These are phyloP conservation scores for Rhizomys pruinosus DNA, from an alignment of 2,113 vertebrate species.

Conservation along the genomic window DNA sequence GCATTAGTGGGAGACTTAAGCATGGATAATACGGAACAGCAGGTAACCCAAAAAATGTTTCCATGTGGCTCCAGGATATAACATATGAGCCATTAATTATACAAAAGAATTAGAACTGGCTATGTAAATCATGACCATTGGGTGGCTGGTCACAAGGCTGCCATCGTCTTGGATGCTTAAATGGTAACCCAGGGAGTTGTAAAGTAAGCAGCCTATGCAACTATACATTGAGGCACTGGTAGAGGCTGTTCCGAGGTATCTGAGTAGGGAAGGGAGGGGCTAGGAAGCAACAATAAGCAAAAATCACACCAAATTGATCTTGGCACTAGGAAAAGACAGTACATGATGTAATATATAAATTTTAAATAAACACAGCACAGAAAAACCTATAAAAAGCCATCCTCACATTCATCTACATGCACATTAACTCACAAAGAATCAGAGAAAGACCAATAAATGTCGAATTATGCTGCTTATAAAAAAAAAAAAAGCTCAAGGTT, in stretches of 20 bases:
- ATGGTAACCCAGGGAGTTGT: background rate
- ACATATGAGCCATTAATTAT: slow-evolving; percentile 50
- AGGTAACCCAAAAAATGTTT: slow-evolving; percentile 59
- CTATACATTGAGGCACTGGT: background rate
- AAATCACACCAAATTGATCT: background rate
- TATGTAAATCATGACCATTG: slow-evolving; percentile 39
- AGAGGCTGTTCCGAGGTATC: background rate
- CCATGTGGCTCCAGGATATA: slow-evolving; percentile 60
- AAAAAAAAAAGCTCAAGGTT: background rate
- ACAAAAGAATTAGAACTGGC: slow-evolving; percentile 56
- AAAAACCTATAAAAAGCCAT: background rate
- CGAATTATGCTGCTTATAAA: background rate
- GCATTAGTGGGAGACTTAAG: slow-evolving; percentile 38
- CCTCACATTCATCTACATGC: background rate
- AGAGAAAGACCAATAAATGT: background rate
- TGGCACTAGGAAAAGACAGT: background rate
- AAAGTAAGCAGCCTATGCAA: background rate
- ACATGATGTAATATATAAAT: background rate
- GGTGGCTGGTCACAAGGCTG: background rate
- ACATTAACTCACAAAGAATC: background rate
- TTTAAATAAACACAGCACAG: background rate
- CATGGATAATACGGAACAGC: slow-evolving; percentile 66
- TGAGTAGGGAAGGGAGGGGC: background rate
- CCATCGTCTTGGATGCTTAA: background rate
- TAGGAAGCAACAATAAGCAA: background rate